Evolutionary conservation across 2,113 vertebrate genomes (phyloP).

Genomic region (western clawed frog (Xenopus tropicalis)): UCB_Xtro_10.0 CM004447.2:103268001-103268500

Average conservation of each 20-base stretch:
- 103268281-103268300: slow-evolving; percentile 64
- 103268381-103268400: slow-evolving; percentile 57
- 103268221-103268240: slow-evolving; percentile 13
- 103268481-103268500: slow-evolving; percentile 67
- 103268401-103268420: slow-evolving; percentile 56
- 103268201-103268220: neutral
- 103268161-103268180: neutral
- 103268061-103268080: too few relatives aligned
- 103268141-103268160: neutral
- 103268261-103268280: slow-evolving; percentile 60
- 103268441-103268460: slow-evolving; percentile 64
- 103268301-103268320: slow-evolving; percentile 65
- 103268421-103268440: slow-evolving; percentile 70
- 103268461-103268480: slow-evolving; percentile 66
- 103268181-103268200: neutral
- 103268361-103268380: slow-evolving; percentile 55
- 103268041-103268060: too few relatives aligned
- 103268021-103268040: too few relatives aligned
- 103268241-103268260: slow-evolving; percentile 37
- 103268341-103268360: slow-evolving; percentile 61
- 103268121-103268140: too few relatives aligned
- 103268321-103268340: slow-evolving; percentile 65
- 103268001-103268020: too few relatives aligned
- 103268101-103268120: too few relatives aligned
- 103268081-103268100: too few relatives aligned